Evolutionary conservation across 2,797 vertebrate genomes (phyloP).

Genomic region (Fistularia commersonii): DNA sequence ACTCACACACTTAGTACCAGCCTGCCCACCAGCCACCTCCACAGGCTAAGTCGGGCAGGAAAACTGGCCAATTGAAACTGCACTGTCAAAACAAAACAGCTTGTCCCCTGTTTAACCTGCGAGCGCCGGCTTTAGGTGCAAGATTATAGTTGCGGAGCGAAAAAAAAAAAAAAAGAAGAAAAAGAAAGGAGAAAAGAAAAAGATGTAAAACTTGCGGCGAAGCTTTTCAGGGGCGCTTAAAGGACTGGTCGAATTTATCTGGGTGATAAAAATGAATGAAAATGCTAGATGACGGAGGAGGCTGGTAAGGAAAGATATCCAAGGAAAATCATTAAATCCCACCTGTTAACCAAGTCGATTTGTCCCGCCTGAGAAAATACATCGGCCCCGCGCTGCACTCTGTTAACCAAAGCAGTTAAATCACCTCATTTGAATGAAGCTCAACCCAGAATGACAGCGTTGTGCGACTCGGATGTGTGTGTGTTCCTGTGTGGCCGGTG

Average conservation of each 20-base stretch:
- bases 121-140: conserved; percentile 30
- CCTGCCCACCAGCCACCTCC: conserved; percentile 70
- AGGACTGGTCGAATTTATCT: background rate
- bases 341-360: conserved; percentile 77
- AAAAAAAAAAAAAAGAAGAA: background rate
- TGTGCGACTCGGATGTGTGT: conserved; percentile 30
- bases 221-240: conserved; percentile 2
- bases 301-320: conserved; percentile 13
- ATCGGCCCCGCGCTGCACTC: conserved; percentile 63
- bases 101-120: conserved; percentile 48
- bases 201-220: conserved; percentile 9
- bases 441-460: conserved; percentile 62
- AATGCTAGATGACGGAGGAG: background rate
- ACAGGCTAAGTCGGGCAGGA: conserved; percentile 66
- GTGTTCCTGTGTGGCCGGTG: conserved; percentile 10
- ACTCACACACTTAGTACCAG: conserved; percentile 44
- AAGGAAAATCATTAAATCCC: conserved; percentile 53
- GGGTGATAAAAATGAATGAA: background rate
- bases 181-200: conserved; percentile 7
- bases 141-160: conserved; percentile 21
- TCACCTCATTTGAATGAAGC: conserved; percentile 80
- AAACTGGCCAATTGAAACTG: conserved; percentile 63
- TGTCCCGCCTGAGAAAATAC: conserved; percentile 74
- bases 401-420: conserved; percentile 75
- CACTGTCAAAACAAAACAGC: conserved; percentile 52